Evolutionary conservation across 2,888 invertebrate genomes (phyloP).

Genomic region (Dichetophora obliterata): DNA sequence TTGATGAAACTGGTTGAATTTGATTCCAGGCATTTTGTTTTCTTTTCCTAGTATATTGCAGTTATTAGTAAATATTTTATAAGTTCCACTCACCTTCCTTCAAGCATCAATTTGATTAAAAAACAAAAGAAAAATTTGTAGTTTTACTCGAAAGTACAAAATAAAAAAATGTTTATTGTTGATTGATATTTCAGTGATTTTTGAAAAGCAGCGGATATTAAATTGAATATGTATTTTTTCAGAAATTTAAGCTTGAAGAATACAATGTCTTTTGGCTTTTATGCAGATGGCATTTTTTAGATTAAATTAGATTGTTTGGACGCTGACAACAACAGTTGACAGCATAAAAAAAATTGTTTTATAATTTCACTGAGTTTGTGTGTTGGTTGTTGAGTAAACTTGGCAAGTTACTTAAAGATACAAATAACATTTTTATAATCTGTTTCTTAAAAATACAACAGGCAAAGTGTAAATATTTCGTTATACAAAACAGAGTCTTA

Average conservation of each 20-base stretch:
- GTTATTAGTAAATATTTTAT: no score
- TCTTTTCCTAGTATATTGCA: no score
- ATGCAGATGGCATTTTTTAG: neutral
- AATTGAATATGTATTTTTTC: neutral
- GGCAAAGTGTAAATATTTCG: constrained; percentile 2
- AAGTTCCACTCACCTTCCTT: no score
- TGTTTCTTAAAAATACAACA: constrained; percentile 28
- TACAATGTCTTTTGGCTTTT: neutral
- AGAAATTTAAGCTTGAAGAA: neutral
- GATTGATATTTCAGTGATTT: constrained; percentile 1
- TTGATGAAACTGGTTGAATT: neutral
- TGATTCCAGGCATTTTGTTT: no score
- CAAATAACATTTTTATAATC: constrained; percentile 18
- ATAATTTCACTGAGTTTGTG: constrained; percentile 12
- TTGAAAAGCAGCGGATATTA: neutral
- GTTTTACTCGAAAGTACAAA: constrained; percentile 53
- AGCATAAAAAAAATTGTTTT: neutral
- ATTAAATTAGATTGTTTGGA: neutral
- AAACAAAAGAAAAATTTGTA: constrained; percentile 46
- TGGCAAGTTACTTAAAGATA: constrained; percentile 31
- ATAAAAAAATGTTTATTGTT: constrained; percentile 47
- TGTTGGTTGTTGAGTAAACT: neutral
- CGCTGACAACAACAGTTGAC: neutral
- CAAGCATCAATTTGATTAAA: constrained; percentile 17
- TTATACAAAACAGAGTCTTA: constrained; percentile 25